Conservation (phyloP, 2,888 invertebrate genomes). For the Tolmerus cingulatus region DNA sequence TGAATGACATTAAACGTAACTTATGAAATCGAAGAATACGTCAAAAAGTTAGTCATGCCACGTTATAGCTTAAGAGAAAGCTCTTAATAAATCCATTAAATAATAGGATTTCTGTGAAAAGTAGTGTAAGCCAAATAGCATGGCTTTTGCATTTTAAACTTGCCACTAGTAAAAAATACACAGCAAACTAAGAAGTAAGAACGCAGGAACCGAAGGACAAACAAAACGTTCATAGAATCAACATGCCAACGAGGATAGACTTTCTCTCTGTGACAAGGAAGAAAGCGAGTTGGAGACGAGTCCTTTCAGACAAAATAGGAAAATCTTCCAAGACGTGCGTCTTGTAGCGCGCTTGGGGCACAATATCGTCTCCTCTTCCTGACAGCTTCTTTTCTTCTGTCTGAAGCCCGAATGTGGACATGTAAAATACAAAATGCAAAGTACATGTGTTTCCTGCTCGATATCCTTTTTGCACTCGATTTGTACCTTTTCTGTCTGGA, state of each 20-base stretch:
- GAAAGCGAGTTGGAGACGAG: background rate
- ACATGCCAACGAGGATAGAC: background rate
- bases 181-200: background rate
- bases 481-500: conserved; percentile 11
- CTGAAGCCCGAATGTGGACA: background rate
- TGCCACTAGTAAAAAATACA: background rate
- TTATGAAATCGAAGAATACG: background rate
- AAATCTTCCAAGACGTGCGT: background rate
- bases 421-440: background rate
- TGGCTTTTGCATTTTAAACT: background rate
- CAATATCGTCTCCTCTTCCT: background rate
- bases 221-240: background rate
- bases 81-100: background rate
- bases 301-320: background rate
- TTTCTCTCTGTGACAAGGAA: background rate
- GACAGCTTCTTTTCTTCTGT: background rate
- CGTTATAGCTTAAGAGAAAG: background rate
- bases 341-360: background rate
- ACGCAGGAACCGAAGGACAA: background rate
- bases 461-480: background rate
- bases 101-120: background rate
- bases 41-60: background rate
- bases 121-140: background rate
- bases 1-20: background rate
- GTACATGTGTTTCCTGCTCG: background rate